phyloP scores from a whole-genome alignment of 2,113 vertebrate species.

The Leuciscus idus region DNA sequence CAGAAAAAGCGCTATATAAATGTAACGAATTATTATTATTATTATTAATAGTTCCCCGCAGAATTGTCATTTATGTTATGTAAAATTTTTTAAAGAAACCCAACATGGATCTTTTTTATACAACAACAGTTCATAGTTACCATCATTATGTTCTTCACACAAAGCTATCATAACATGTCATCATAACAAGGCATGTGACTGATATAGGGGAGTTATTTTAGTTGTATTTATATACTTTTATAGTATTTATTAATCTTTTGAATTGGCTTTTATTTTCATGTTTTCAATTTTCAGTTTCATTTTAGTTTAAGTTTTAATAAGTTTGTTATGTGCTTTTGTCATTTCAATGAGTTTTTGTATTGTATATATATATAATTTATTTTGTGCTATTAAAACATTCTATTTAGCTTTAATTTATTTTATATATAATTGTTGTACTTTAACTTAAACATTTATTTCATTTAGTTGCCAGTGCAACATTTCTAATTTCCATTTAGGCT shows the following conservation, averaged over 20 bases:
- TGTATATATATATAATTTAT: too few relatives aligned
- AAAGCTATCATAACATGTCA: background rate
- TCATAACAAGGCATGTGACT: background rate
- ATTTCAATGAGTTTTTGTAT: too few relatives aligned
- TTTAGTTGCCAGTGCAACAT: too few relatives aligned
- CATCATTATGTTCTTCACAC: background rate
- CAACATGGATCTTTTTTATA: background rate
- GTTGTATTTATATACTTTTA: background rate
- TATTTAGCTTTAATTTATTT: background rate
- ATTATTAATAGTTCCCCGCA: background rate
- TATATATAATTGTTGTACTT: too few relatives aligned
- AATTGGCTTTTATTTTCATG: background rate
- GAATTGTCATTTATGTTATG: background rate
- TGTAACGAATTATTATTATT: too few relatives aligned
- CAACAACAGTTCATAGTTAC: background rate
- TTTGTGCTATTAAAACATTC: too few relatives aligned
- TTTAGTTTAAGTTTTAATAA: background rate
- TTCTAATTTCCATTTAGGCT: background rate
- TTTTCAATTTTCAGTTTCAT: background rate
- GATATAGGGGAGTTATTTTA: background rate
- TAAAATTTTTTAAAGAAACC: background rate
- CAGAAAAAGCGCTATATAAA: too few relatives aligned
- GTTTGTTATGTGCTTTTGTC: background rate
- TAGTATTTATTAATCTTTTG: background rate
- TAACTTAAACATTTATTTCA: background rate